These are phyloP conservation scores for Pygathrix nemaeus DNA, from an alignment of 2,113 vertebrate species.

Conservation along the genomic window DNA sequence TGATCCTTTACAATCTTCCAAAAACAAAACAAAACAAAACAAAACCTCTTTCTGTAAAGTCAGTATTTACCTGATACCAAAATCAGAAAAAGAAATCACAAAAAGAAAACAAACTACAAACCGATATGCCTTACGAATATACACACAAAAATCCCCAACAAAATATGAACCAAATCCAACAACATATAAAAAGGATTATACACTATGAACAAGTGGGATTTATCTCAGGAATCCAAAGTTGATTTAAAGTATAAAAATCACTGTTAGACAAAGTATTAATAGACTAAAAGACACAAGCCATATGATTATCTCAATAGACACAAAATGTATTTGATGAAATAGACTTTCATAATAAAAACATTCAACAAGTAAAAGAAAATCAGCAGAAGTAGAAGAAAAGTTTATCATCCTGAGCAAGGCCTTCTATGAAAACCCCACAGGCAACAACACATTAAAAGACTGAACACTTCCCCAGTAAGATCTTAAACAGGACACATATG, in stretches of 20 bases:
- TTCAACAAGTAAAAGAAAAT: neutral
- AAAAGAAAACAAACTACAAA: neutral
- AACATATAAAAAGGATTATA: neutral
- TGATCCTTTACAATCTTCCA: neutral
- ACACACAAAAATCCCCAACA: neutral
- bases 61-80: neutral
- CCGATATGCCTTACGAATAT: neutral
- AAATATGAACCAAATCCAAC: neutral
- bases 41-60: neutral
- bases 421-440: neutral
- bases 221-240: neutral
- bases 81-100: neutral
- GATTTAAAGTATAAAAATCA: neutral
- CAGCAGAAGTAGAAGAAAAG: neutral
- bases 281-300: neutral
- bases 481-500: neutral
- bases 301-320: neutral
- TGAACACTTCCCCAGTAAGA: neutral
- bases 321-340: neutral
- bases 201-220: neutral
- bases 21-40: neutral
- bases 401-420: neutral
- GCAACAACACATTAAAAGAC: neutral
- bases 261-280: neutral
- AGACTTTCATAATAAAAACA: neutral